Base-by-base conservation (phyloP, 2,888 invertebrate species). In the Psylliodes chrysocephalus region DNA sequence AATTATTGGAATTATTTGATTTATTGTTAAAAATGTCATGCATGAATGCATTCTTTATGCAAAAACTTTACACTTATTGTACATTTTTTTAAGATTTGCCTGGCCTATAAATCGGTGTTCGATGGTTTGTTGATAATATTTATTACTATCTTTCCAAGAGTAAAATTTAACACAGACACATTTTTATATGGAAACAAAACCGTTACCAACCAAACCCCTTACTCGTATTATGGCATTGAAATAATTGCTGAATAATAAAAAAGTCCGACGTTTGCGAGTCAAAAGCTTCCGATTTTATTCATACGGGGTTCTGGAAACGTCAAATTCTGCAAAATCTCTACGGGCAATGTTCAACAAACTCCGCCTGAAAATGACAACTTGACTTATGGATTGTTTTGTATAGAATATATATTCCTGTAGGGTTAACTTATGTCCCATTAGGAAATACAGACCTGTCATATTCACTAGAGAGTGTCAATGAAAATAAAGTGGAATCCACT, bases 391-490 rank as follows among this genome's bases (percentile, higher is more conserved):
- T 60, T 60, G 60, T 60, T 63, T 51, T 33, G 55, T 40, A 56
- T 56, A 46, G 42, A 51, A 52, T 51, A 63, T 63, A 44, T 63
- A 52, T 57, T 35, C 22, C 63, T 55, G 51, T 46, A 12, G 44
- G 44, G 56, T 56, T 52, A 63, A 52, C 51, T 56, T 56, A 56
- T 62, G 55, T 60, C 64, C 49, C 60, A 60, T 60, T 64, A 60
- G 52, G 54, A 60, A 64, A 64, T 60, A 64, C 59, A 63, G 57
- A 54, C 56, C 55, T 63, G 59, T 38, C 60, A 52, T 52, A 66
- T 57, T 60, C 55, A 63, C 56, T 60, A 30, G 60, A 54, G 57
- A 60, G 66, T 66, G 63, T 66, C 66, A 55, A 66, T 66, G 59
- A 52, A 62, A 57, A 66, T 62, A 46, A 60, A 66, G 57, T 53